A percentile compares a stretch with the other conserved stretches of the same genome.
phyloP scores from a whole-genome alignment of 2,888 invertebrate species.

The Anodontia alba region DNA sequence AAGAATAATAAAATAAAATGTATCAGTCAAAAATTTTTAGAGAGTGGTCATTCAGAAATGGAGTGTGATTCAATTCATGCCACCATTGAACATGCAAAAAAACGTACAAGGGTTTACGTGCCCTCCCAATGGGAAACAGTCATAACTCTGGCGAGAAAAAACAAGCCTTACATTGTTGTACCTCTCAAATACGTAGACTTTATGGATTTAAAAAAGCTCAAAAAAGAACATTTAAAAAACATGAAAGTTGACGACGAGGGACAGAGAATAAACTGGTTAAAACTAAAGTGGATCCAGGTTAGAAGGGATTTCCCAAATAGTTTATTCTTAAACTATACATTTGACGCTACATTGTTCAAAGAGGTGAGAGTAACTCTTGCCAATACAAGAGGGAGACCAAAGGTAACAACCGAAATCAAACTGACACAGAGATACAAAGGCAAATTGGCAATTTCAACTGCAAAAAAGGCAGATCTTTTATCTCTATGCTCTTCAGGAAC shows the following conservation, averaged over 20 bases:
- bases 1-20: conserved; percentile 20
- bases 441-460: no score
- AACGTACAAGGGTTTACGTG: conserved; percentile 32
- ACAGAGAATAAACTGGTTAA: conserved; percentile 34
- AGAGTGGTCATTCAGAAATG: conserved; percentile 27
- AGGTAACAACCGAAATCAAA: no score
- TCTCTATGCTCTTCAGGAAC: no score
- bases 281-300: conserved; percentile 29
- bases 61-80: conserved; percentile 45
- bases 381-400: no score
- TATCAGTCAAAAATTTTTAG: neutral
- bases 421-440: no score
- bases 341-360: no score
- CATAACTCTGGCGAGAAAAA: conserved; percentile 26
- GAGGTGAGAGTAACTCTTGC: no score
- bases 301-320: conserved; percentile 26
- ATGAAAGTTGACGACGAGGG: conserved; percentile 26
- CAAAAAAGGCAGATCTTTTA: no score
- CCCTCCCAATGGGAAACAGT: conserved; percentile 47
- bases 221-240: conserved; percentile 12
- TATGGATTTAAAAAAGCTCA: conserved; percentile 27
- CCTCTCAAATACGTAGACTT: conserved; percentile 40
- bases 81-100: conserved; percentile 44
- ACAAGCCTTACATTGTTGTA: conserved; percentile 45
- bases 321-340: no score